Evolutionary conservation across 2,797 vertebrate species (phyloP), one percentile per base, ranked within the genome.

Genomic region (Lacerta agilis): DNA sequence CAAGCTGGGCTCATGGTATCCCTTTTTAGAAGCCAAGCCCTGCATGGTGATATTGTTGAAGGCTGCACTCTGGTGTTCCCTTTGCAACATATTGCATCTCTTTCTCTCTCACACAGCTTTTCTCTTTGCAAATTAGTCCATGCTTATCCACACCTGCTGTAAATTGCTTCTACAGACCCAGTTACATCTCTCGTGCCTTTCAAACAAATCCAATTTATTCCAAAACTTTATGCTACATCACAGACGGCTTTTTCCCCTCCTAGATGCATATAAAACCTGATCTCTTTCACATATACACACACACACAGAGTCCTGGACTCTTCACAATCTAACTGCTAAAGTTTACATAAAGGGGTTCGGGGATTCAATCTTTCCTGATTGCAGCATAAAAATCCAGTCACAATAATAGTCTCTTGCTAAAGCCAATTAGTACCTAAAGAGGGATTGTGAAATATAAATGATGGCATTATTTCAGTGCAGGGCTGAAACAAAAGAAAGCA

Each of bases 391-490:
- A 82, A 69, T 38, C 7, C 38, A 41, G 78, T 86, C 66, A 86
- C 69, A 81, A 89, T 25, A 87, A 79, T 58, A 84, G 84, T 73
- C 45, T 75, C 79, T 86, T 86, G 66, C 72, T 80, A 83, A 78
- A 78, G 41, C 75, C 61, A 88, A 82, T 87, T 77, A 82, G n/a
- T 78, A 78, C 38, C 5, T 58, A 83, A 78, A 67, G 86, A 41
- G 11, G 41, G 17, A 83, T 83, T 55, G 77, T 82, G 29, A 87
- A 82, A 82, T 67, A 77, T 49, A 77, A 75, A 13, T 77, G 58
- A 64, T 29, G 7, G 2, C 33, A 82, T 67, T 76, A 23, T 77
- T 67, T 41, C 29, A 49, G n/a, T 29, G 36, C 23, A 82, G 36
- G 23, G n/a, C 64, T 66, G 29, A 75, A 75, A 64, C 41, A 29